phyloP scores from a whole-genome alignment of 1,140 invertebrate species.

The Dendrolimus punctatus region DNA sequence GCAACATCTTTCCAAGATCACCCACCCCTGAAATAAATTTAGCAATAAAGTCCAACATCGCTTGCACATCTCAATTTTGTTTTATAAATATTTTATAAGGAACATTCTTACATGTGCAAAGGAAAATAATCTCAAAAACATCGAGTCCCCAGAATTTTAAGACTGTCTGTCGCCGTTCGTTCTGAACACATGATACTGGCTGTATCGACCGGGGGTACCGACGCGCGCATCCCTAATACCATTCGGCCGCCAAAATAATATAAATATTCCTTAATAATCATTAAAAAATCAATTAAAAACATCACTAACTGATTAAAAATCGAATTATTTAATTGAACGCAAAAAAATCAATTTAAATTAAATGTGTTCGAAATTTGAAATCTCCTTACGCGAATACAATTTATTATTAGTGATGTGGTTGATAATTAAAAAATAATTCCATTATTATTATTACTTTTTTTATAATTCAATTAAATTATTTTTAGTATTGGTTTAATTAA shows the following conservation, averaged over 20 bases:
- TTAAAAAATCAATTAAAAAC: constrained; percentile 6
- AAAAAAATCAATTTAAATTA: constrained; percentile 4
- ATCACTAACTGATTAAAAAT: not conserved
- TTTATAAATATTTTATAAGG: constrained; percentile 9
- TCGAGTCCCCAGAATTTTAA: constrained; percentile 38
- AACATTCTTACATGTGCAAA: constrained; percentile 11
- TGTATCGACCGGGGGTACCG: constrained; percentile 54
- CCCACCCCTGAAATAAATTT: too few species aligned
- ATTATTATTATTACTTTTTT: not conserved
- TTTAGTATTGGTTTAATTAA: constrained; percentile 1
- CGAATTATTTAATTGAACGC: constrained; percentile 5
- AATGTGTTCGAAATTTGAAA: too few species aligned
- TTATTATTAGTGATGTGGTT: too few species aligned
- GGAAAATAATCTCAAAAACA: constrained; percentile 30
- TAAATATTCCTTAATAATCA: not conserved
- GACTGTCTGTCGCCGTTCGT: constrained; percentile 60
- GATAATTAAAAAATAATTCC: too few species aligned
- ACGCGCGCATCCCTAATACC: constrained; percentile 57
- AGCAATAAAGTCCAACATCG: constrained; percentile 7
- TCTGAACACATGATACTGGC: constrained; percentile 43
- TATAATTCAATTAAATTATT: constrained; percentile 1
- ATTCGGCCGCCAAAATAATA: constrained; percentile 15
- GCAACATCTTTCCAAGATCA: not conserved
- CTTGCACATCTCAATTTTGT: not conserved
- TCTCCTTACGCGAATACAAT: too few species aligned